Base-by-base conservation (phyloP, 2,888 invertebrate genomes). In the Lycia hirtaria region DNA sequence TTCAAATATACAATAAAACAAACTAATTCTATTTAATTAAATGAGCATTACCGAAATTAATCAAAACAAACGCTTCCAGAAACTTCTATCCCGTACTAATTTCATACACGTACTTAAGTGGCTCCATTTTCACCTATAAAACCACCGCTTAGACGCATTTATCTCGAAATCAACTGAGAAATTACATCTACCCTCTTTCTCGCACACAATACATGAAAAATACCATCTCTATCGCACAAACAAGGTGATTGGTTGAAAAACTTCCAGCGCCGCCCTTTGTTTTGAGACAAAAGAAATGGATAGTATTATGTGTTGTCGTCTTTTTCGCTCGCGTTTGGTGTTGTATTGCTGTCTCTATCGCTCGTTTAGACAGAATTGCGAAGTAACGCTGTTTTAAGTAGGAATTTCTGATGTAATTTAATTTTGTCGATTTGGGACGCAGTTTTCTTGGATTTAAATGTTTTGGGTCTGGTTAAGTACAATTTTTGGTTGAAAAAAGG, bases 311-410 rank as follows among this genome's bases (percentile, higher is more conserved):
- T 43, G 33, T 56, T 48, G 37, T 47, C 32, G 30, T 60, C 67
- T 68, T 69, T 60, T 53, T 69, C 62, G 28, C 47, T 48, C 60
- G 51, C 7, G 52, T 38, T 43, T 41, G 60, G 69, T 68, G 10
- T 53, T 47, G 15, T 43, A 30, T 54, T 45, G 37, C 37, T 32
- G 43, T 60, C 67, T 69, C 70, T 61, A 51, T 69, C 63, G 24
- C 47, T 50, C 9, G 54, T 40, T 52, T 48, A 64, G 71, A 68
- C 67, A 56, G 64, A 68, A 71, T 71, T 67, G 67, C 71, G 65
- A 71, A 63, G 68, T 63, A 78, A 79, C 76, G 71, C 69, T 63
- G 67, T 76, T 81, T 78, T 78, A 80, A 82, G 80, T 81, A 73
- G 69, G 66, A 54, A 53, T 57, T 53, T 47, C 50, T 55, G 64